Conservation (phyloP, 2,797 vertebrate species). For the Mus minutoides region DNA sequence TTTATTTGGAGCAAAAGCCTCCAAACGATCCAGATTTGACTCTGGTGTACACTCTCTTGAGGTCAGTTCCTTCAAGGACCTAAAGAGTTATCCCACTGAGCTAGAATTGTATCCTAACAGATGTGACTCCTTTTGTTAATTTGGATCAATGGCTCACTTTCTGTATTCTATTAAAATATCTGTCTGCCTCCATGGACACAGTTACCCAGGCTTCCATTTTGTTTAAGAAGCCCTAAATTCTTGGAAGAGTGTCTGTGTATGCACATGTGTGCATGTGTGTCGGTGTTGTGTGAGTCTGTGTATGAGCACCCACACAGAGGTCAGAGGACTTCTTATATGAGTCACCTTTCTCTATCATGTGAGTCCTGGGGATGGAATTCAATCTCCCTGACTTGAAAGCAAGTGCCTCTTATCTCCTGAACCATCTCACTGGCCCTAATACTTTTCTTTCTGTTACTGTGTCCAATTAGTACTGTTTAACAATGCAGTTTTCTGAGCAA, state of each 20-base stretch:
- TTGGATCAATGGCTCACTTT: not conserved
- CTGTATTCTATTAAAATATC: not conserved
- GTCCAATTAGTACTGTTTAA: not conserved
- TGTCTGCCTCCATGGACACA: not conserved
- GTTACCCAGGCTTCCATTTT: not conserved
- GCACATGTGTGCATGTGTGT: not conserved
- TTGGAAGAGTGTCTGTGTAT: not conserved
- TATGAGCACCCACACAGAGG: not conserved
- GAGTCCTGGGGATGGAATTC: not conserved
- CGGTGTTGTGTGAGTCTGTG: not conserved
- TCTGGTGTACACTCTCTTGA: not conserved
- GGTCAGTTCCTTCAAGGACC: not conserved
- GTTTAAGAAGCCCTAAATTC: not conserved
- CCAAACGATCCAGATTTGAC: not conserved
- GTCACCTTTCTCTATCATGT: too few relatives aligned
- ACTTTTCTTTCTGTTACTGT: not conserved
- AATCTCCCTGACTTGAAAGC: not conserved
- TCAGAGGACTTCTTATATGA: not conserved
- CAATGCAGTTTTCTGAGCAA: not conserved
- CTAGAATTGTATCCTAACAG: not conserved
- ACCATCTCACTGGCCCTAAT: not conserved
- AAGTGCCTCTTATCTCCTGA: too few relatives aligned
- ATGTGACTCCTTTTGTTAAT: not conserved
- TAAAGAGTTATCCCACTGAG: not conserved
- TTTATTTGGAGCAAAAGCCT: not conserved